Base-by-base conservation (phyloP, 2,888 invertebrate species). In the Galeruca laticollis region DNA sequence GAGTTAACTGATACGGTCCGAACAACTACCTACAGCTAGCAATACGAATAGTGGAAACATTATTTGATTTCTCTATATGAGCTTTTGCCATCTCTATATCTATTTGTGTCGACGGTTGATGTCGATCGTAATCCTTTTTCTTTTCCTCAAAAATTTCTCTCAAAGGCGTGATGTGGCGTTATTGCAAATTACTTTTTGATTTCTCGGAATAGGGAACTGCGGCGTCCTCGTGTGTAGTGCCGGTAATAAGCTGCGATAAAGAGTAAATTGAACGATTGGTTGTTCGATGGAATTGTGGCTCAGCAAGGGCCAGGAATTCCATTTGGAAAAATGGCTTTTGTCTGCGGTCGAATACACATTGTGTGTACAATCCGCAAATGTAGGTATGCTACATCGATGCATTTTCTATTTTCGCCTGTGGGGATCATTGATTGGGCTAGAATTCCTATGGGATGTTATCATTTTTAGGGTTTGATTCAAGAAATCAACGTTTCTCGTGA, bases 171-270 rank as follows among this genome's bases (percentile, higher is more conserved):
- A 73, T 69, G 64, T 59, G 57, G 73, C 71, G 52, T 69, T 71
- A 71, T 69, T 69, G 73, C 73, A 71, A 69, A 73, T 73, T 69
- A 69, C 69, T 71, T 71, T 73, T 73, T 69, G 73, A 73, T 73
- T 73, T 64, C 51, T 61, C 57, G 57, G 54, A 61, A 49, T 64
- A 18, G 62, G 51, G 26, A n/a, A 26, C 9, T 47, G 43, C 40
- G 63, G 26, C 40, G 54, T 52, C 56, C 5, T 33, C 31, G 35
- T 56, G 54, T 54, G 62, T 59, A 63, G 62, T 61, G 60, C 37
- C 57, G 49, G 70, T 70, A 66, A 70, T 70, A 70, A 70, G 61
- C 70, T 37, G 60, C 63, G 31, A 66, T 66, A 65, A 70, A 70
- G 70, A 61, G 52, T 59, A 62, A 70, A 70, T 61, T 61, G 61